These are phyloP conservation scores for Puntigrus tetrazona DNA, from an alignment of 2,113 vertebrate genomes.

Conservation along the genomic window DNA sequence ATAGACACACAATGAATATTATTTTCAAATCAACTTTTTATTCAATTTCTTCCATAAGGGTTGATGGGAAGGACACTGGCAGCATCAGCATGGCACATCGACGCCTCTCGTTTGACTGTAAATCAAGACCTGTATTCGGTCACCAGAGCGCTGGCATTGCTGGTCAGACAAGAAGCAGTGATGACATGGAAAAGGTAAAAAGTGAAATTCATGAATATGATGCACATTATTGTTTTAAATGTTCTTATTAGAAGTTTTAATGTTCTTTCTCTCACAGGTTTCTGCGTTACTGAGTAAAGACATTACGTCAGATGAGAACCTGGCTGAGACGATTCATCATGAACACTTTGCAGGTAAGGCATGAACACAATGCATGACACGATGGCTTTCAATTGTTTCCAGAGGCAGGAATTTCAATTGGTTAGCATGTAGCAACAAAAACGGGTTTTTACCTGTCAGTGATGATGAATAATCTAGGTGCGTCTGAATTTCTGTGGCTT, in stretches of 20 bases:
- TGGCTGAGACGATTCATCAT: constrained; percentile 79
- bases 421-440: constrained; percentile 29
- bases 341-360: constrained; percentile 85
- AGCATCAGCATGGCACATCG: constrained; percentile 80
- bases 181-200: constrained; percentile 76
- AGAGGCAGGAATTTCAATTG: constrained; percentile 31
- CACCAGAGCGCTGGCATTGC: constrained; percentile 80
- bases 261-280: constrained; percentile 59
- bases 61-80: constrained; percentile 87
- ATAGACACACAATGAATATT: background rate
- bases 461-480: constrained; percentile 13
- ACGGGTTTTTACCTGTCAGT: constrained; percentile 41
- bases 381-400: constrained; percentile 7
- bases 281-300: constrained; percentile 76
- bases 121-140: constrained; percentile 79
- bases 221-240: background rate
- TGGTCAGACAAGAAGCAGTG: constrained; percentile 77
- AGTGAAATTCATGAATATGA: background rate
- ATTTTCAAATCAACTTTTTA: background rate
- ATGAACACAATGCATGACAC: constrained; percentile 29
- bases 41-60: constrained; percentile 69
- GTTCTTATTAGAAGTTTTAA: background rate
- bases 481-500: constrained; percentile 17
- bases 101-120: constrained; percentile 83
- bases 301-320: constrained; percentile 81